phyloP scores from a whole-genome alignment of 1,140 invertebrate genomes.

The Nephila pilipes region DNA sequence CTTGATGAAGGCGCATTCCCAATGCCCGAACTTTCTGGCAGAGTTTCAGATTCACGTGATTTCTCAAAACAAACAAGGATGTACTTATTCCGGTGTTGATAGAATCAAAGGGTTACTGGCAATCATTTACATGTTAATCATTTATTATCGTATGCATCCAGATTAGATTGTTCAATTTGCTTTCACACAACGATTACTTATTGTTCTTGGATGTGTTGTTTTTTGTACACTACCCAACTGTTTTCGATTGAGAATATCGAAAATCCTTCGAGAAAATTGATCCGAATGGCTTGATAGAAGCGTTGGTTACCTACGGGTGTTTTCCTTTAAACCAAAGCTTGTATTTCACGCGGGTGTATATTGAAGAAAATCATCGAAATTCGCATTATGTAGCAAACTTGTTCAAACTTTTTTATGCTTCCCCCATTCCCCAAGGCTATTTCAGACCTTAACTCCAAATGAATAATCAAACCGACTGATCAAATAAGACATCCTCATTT shows the following conservation, averaged over 20 bases:
- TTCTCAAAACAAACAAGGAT: conserved; percentile 25
- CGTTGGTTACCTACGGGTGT: not conserved
- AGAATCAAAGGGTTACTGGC: not conserved
- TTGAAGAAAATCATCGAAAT: conserved; percentile 14
- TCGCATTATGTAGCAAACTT: not conserved
- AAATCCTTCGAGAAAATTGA: not conserved
- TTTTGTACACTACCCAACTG: not conserved
- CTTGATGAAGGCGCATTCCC: not conserved
- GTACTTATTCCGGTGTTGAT: not conserved
- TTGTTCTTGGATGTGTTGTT: not conserved
- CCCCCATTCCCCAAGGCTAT: too few species aligned
- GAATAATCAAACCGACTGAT: too few species aligned
- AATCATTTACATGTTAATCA: too few species aligned
- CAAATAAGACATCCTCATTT: too few species aligned
- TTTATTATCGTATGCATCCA: too few species aligned
- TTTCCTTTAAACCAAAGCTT: not conserved
- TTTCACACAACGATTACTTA: not conserved
- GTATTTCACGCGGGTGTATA: not conserved
- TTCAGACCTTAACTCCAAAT: too few species aligned
- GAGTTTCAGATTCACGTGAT: not conserved
- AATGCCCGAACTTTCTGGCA: not conserved
- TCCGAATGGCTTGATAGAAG: not conserved
- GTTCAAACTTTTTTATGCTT: too few species aligned
- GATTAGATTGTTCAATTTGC: not conserved
- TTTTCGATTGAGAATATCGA: not conserved